Evolutionary conservation across 2,797 vertebrate genomes (phyloP).

Genomic region (Prunella strophiata): DNA sequence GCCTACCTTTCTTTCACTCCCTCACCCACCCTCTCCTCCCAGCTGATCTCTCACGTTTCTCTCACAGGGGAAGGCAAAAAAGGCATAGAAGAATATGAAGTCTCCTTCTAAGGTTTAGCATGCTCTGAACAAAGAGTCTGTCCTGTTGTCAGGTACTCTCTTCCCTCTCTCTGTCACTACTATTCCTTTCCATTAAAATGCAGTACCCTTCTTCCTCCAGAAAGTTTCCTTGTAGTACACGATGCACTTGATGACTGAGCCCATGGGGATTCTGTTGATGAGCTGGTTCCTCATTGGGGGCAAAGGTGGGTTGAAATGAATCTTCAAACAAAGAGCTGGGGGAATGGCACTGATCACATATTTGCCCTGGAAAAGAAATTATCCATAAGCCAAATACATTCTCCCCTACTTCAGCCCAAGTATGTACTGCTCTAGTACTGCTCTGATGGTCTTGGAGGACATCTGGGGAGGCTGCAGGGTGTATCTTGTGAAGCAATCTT

Average conservation of each 20-base stretch:
- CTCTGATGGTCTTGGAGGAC: background rate
- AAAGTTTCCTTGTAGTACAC: slow-evolving; percentile 96
- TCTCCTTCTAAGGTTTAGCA: background rate
- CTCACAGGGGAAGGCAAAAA: background rate
- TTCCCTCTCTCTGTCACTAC: background rate
- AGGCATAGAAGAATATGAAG: background rate
- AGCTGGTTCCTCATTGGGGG: slow-evolving; percentile 94
- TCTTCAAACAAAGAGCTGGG: slow-evolving; percentile 88
- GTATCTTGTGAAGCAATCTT: background rate
- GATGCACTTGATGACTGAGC: slow-evolving; percentile 97
- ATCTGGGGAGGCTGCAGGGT: background rate
- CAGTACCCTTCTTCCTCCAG: slow-evolving; percentile 91
- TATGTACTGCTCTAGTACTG: background rate
- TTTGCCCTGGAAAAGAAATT: slow-evolving; percentile 81
- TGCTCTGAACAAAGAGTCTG: background rate
- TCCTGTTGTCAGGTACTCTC: background rate
- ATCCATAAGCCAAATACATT: background rate
- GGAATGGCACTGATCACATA: slow-evolving; percentile 91
- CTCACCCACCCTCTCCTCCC: background rate
- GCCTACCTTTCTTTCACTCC: background rate
- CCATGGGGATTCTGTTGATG: slow-evolving; percentile 92
- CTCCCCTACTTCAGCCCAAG: background rate
- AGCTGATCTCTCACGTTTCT: background rate
- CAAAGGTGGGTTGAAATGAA: slow-evolving; percentile 92
- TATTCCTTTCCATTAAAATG: background rate